Conservation (phyloP, 1,140 invertebrate species). For the Megathymus violae region DNA sequence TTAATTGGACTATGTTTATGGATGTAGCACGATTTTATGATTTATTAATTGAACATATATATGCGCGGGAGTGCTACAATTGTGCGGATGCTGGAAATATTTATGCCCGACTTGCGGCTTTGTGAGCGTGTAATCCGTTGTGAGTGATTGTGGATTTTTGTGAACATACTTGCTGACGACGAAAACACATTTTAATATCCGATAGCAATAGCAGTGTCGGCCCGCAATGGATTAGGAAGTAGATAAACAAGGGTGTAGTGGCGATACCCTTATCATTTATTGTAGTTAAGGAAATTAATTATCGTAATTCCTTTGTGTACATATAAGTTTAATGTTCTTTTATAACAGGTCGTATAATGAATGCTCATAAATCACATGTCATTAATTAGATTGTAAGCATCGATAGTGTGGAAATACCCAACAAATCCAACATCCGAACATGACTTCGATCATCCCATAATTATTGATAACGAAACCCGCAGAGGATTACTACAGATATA, state of each 20-base stretch:
- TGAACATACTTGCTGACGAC: too few species aligned
- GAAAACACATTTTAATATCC: too few species aligned
- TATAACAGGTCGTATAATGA: too few species aligned
- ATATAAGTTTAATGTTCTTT: too few species aligned
- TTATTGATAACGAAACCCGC: too few species aligned
- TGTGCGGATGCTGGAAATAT: constrained; percentile 2
- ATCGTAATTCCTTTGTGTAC: too few species aligned
- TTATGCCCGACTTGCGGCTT: not conserved
- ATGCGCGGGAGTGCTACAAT: constrained; percentile 1
- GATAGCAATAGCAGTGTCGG: not conserved
- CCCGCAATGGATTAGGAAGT: not conserved
- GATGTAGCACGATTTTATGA: constrained; percentile 1
- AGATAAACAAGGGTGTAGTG: not conserved
- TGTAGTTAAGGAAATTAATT: not conserved
- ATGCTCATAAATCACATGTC: too few species aligned
- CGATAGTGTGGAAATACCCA: too few species aligned
- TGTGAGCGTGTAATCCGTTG: not conserved
- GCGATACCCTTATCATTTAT: not conserved
- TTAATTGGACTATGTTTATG: constrained; percentile 18
- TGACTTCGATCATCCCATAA: too few species aligned
- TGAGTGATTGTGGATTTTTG: not conserved
- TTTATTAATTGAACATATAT: constrained; percentile 16
- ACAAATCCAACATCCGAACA: too few species aligned
- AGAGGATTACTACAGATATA: too few species aligned
- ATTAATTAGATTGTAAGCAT: too few species aligned